Conservation (phyloP, 2,797 vertebrate species). For the Muscicapa comitata region DNA sequence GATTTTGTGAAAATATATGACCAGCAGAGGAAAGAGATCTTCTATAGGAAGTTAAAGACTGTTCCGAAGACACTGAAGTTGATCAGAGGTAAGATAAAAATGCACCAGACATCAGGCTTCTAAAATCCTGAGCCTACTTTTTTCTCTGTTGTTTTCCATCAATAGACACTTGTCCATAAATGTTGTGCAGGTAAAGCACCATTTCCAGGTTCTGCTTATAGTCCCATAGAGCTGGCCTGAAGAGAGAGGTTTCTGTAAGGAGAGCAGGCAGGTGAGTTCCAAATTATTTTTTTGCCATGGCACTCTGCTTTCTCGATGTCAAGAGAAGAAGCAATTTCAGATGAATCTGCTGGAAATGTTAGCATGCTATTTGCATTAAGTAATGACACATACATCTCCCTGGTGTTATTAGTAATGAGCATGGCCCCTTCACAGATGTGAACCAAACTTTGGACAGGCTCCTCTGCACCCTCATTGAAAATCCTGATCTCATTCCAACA, state of each 20-base stretch:
- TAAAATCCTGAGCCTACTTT: background rate
- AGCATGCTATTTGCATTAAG: background rate
- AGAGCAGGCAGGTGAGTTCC: background rate
- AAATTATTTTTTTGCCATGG: background rate
- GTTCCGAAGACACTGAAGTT: background rate
- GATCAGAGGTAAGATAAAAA: background rate
- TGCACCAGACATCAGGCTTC: background rate
- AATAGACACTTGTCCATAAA: background rate
- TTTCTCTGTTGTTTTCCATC: background rate
- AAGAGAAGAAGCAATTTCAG: background rate
- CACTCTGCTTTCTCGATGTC: background rate
- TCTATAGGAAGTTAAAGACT: background rate
- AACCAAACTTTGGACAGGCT: background rate
- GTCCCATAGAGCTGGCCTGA: background rate
- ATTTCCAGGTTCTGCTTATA: background rate
- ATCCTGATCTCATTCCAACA: background rate
- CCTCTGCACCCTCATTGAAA: background rate
- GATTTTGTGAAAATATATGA: background rate
- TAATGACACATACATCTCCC: background rate
- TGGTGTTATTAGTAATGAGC: background rate
- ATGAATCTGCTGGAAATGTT: background rate
- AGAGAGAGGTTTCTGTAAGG: background rate
- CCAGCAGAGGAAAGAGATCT: background rate
- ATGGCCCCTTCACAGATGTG: background rate
- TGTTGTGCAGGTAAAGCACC: background rate